Conservation (phyloP, 2,888 invertebrate genomes). For the Pyrochroa serraticornis region DNA sequence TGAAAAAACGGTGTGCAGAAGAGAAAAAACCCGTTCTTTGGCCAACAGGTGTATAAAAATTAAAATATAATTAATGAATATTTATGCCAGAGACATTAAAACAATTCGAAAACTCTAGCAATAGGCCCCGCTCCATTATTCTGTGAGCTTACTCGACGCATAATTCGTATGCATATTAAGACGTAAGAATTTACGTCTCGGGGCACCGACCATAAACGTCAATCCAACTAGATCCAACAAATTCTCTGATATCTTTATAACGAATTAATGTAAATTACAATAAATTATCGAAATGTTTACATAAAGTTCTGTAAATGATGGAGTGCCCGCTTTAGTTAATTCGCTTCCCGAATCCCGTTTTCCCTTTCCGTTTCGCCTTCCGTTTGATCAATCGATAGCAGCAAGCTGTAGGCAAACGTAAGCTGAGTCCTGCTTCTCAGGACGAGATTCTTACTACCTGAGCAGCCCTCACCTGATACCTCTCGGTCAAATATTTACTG, state of each 20-base stretch:
- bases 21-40: too few species aligned
- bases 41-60: too few species aligned
- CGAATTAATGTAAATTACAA: conserved; percentile 25
- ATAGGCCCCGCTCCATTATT: too few species aligned
- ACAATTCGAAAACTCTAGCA: too few species aligned
- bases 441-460: conserved; percentile 5
- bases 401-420: conserved; percentile 11
- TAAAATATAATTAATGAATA: too few species aligned
- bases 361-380: too few species aligned
- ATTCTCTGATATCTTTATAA: conserved; percentile 22
- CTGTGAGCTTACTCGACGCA: too few species aligned
- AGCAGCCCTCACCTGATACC: conserved; percentile 32
- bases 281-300: conserved; percentile 28
- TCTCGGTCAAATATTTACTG: conserved; percentile 42
- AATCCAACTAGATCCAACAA: conserved; percentile 20
- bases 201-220: conserved; percentile 16
- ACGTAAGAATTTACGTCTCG: conserved; percentile 19
- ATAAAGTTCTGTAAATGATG: conserved; percentile 22
- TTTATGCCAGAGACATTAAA: too few species aligned
- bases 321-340: conserved; percentile 16
- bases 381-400: not conserved
- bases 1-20: too few species aligned
- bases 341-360: conserved; percentile 1
- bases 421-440: not conserved
- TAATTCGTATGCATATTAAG: conserved; percentile 23